A percentile compares a stretch with the other conserved stretches of the same genome.
phyloP scores from a whole-genome alignment of 2,888 invertebrate genomes.

The Pammene fasciana region DNA sequence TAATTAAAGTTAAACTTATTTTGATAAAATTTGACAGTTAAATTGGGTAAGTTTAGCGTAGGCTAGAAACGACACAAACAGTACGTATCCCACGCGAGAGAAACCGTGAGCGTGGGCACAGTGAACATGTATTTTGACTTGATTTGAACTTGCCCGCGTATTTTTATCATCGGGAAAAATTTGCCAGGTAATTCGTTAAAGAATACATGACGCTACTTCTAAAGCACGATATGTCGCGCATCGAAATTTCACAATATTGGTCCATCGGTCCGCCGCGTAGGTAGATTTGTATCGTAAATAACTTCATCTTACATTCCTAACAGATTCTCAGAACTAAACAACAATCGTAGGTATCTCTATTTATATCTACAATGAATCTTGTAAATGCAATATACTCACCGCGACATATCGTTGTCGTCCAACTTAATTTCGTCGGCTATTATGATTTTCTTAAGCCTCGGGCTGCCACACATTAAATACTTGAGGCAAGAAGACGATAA shows the following conservation, averaged over 20 bases:
- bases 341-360: slow-evolving; percentile 26
- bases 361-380: slow-evolving; percentile 21
- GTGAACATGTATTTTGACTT: not conserved
- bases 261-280: slow-evolving; percentile 10
- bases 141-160: not conserved
- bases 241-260: slow-evolving; percentile 18
- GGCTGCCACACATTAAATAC: slow-evolving; percentile 84
- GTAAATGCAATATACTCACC: slow-evolving; percentile 65
- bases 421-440: slow-evolving; percentile 86
- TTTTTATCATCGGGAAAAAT: not conserved
- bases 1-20: no score
- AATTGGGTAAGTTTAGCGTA: no score
- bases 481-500: slow-evolving; percentile 82
- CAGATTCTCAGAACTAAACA: not conserved
- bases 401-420: slow-evolving; percentile 86
- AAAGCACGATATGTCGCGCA: slow-evolving; percentile 14
- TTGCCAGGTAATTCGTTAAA: not conserved
- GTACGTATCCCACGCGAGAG: no score
- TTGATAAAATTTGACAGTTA: no score
- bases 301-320: slow-evolving; percentile 8
- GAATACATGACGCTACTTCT: not conserved
- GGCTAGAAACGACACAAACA: no score
- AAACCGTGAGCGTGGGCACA: not conserved
- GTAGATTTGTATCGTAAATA: slow-evolving; percentile 22
- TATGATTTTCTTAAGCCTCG: slow-evolving; percentile 84